Evolutionary conservation across 2,113 vertebrate genomes (phyloP), one percentile per base, ranked within the genome.

Genomic region (Oryzias melastigma): DNA sequence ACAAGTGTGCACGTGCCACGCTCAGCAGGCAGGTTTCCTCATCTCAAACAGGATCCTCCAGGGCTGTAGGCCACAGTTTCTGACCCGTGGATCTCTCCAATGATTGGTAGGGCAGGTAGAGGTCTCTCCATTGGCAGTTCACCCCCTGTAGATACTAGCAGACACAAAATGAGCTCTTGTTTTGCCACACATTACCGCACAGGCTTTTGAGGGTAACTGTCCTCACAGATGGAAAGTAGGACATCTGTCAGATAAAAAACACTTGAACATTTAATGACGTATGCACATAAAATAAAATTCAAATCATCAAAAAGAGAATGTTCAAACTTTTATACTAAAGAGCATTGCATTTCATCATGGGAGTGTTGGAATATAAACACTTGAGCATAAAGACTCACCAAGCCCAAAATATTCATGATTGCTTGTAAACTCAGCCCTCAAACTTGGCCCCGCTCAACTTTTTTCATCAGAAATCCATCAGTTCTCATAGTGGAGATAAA

Each of bases 191-290:
- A 66, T 24, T 59, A 65, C 42, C 41, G 44, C 52, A 55, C 51
- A 41, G 24, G 61, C 15, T 10, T 57, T 7, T 64, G 47, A 70
- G 56, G 65, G 52, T 71, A 68, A 80, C 73, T 71, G 67, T 78
- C 75, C 78, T 69, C 62, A 47, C 78, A 78, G 70, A 81, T 77
- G 67, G 64, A 76, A 79, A 56, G 52, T 75, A 51, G 80, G 80
- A 62, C 47, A 70, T 73, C 48, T 44, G 43, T 44, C 15, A 44
- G 16, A 44, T 44, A 8, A 16, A 6, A 44, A 44, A 44, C 16
- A 44, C 2, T 15, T 5, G 15, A 44, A 44, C 16, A 0, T 44
- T 44, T 4, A 43, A 5, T 16, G 0, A 2, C 5, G 8, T 35
- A 35, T 35, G 35, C 35, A 35, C 35, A 0, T 35, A 35, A 35